Percentiles rank a stretch among this genome's conserved stretches.
Conservation (phyloP, 2,797 vertebrate genomes). For the Buceros bicornis region DNA sequence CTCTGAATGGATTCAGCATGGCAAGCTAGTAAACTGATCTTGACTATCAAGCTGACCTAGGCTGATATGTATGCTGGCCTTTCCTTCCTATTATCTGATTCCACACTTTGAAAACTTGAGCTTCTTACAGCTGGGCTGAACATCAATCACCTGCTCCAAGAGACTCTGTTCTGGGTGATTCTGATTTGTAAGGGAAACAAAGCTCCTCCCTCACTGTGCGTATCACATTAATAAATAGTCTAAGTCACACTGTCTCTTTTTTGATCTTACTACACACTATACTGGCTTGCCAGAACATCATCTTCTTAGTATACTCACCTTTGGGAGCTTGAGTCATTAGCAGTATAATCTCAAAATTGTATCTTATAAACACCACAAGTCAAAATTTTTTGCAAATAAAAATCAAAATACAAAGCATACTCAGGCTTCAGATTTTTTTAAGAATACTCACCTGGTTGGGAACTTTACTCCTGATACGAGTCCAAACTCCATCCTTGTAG, state of each 20-base stretch:
- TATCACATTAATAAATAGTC: not conserved
- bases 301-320: not conserved
- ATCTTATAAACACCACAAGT: not conserved
- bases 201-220: not conserved
- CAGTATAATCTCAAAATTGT: not conserved
- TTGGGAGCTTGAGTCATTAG: not conserved
- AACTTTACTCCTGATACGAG: conserved; percentile 71
- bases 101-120: not conserved
- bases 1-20: not conserved
- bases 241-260: not conserved
- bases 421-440: not conserved
- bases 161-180: not conserved
- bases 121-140: not conserved
- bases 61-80: not conserved
- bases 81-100: not conserved
- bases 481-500: conserved; percentile 86
- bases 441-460: conserved; percentile 74
- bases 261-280: not conserved
- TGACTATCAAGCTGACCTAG: not conserved
- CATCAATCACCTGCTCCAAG: not conserved
- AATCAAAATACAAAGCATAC: not conserved
- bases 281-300: not conserved
- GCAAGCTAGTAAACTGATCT: not conserved
- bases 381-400: not conserved
- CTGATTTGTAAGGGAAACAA: not conserved